phyloP scores from a whole-genome alignment of 2,797 vertebrate genomes.

The Coregonus ussuriensis region DNA sequence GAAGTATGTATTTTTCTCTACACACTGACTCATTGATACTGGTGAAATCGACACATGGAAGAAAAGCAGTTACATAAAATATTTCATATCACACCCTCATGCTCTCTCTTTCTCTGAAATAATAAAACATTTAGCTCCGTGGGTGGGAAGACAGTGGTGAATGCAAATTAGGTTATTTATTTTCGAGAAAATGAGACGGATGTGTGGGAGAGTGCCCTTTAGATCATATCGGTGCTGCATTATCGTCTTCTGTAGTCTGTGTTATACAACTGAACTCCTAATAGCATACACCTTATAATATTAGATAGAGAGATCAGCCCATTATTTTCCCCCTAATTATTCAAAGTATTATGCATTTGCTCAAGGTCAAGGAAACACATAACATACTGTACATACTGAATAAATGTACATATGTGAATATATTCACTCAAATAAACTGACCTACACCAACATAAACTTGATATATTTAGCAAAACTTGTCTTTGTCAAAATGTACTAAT shows the following conservation, averaged over 20 bases:
- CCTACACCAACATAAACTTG: constrained; percentile 8
- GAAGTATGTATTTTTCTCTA: too few relatives aligned
- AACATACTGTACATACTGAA: neutral
- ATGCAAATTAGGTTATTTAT: neutral
- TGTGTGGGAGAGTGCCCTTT: constrained; percentile 1
- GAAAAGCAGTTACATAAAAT: constrained; percentile 42
- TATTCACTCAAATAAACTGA: constrained; percentile 1
- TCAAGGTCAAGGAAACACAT: neutral
- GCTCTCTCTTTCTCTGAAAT: constrained; percentile 27
- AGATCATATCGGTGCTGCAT: constrained; percentile 1
- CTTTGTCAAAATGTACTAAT: constrained; percentile 10
- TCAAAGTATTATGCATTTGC: neutral
- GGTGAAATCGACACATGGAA: neutral
- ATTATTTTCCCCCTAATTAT: neutral
- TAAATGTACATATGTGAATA: neutral
- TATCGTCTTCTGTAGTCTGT: neutral
- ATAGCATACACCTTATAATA: neutral
- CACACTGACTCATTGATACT: too few relatives aligned
- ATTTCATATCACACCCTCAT: neutral
- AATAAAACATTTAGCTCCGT: constrained; percentile 33
- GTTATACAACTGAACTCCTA: neutral
- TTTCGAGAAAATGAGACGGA: neutral
- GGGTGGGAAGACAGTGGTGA: constrained; percentile 24
- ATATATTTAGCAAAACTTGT: neutral
- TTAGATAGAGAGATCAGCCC: neutral